Conservation (phyloP, 2,888 invertebrate species). For the Aleiodes leptofemur region DNA sequence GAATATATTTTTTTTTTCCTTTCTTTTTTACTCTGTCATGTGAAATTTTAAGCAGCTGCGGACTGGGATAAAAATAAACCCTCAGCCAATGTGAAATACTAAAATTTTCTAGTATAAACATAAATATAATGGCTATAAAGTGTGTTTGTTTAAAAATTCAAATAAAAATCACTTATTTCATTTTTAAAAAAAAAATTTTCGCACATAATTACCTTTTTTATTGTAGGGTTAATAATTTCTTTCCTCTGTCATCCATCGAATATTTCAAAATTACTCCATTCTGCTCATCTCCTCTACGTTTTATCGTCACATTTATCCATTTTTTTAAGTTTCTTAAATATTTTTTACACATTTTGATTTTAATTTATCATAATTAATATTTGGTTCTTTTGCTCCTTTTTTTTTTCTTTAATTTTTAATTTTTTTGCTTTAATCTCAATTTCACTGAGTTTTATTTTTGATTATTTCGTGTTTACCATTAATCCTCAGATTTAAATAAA, state of each 20-base stretch:
- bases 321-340: slow-evolving; percentile 66
- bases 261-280: slow-evolving; percentile 62
- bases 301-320: slow-evolving; percentile 64
- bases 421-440: not conserved
- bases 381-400: slow-evolving; percentile 23
- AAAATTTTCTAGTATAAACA: slow-evolving; percentile 34
- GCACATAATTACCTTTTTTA: slow-evolving; percentile 61
- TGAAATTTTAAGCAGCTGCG: slow-evolving; percentile 47
- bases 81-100: slow-evolving; percentile 27
- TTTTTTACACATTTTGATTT: slow-evolving; percentile 67
- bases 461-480: not conserved
- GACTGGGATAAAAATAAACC: slow-evolving; percentile 51
- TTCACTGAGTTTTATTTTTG: slow-evolving; percentile 11
- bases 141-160: too few species aligned
- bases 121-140: slow-evolving; percentile 12
- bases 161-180: not conserved
- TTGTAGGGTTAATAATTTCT: slow-evolving; percentile 70
- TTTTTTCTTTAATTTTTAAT: not conserved
- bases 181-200: not conserved
- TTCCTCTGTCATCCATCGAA: slow-evolving; percentile 71
- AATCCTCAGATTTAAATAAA: not conserved
- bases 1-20: slow-evolving; percentile 43
- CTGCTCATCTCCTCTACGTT: slow-evolving; percentile 60
- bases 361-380: slow-evolving; percentile 17
- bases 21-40: slow-evolving; percentile 44